These are phyloP conservation scores for Pristionchus mayeri DNA, from an alignment of 2,888 invertebrate genomes.

Conservation along the genomic window DNA sequence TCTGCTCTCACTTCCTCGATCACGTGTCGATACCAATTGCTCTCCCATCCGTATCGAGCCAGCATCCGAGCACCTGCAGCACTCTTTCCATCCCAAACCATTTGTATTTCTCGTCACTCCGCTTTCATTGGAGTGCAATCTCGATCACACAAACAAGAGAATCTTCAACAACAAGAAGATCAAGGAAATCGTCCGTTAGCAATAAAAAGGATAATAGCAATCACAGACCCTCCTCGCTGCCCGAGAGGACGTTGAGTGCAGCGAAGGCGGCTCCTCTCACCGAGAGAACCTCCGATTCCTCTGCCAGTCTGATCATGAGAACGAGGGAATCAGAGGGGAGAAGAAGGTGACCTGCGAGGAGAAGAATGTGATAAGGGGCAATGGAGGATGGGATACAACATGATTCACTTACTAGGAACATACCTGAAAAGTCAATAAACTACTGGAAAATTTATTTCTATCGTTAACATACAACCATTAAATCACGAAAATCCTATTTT, in stretches of 20 bases:
- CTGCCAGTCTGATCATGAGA: conserved; percentile 62
- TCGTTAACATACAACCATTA: no score
- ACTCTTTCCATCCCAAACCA: background rate
- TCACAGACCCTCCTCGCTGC: conserved; percentile 52
- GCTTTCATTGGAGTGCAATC: no score
- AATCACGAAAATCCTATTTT: no score
- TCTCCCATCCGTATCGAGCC: conserved; percentile 69
- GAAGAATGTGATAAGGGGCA: no score
- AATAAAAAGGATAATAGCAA: no score
- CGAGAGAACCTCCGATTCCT: conserved; percentile 65
- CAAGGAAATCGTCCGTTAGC: no score
- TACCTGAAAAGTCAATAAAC: no score
- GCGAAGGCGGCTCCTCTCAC: conserved; percentile 74
- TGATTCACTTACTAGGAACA: no score
- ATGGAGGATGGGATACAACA: no score
- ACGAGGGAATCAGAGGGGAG: conserved; percentile 55
- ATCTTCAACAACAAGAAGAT: no score
- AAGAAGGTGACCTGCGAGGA: conserved; percentile 56
- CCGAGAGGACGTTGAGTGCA: conserved; percentile 65
- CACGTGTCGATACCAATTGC: conserved; percentile 60
- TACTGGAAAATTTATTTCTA: no score
- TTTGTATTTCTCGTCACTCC: background rate
- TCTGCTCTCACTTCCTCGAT: conserved; percentile 32
- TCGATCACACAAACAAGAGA: no score
- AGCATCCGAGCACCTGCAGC: conserved; percentile 59